These are phyloP conservation scores for Hemibagrus wyckioides DNA, from an alignment of 2,113 vertebrate species.

Conservation along the genomic window DNA sequence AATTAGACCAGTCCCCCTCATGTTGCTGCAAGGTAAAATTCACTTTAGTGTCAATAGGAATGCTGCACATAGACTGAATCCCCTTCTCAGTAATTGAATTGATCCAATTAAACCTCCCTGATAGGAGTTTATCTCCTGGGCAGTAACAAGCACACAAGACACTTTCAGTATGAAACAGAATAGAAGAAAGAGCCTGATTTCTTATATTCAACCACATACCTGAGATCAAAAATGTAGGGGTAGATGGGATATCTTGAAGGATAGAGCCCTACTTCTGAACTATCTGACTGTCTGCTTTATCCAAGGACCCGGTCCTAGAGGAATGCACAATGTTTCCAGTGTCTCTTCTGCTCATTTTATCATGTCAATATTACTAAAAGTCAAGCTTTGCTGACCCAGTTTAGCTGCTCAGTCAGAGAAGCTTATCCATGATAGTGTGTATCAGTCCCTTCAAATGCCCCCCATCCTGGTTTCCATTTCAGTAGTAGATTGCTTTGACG, in stretches of 20 bases:
- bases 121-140: constrained; percentile 49
- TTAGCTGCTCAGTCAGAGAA: constrained; percentile 40
- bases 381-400: constrained; percentile 46
- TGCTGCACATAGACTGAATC: constrained; percentile 37
- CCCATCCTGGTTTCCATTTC: constrained; percentile 38
- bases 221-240: constrained; percentile 20
- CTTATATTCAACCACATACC: background rate
- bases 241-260: background rate
- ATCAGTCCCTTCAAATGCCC: constrained; percentile 12
- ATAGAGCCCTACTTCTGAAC: constrained; percentile 5
- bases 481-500: constrained; percentile 23
- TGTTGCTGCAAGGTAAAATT: constrained; percentile 36
- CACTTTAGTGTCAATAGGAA: constrained; percentile 42
- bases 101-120: constrained; percentile 50
- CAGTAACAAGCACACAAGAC: constrained; percentile 46
- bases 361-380: constrained; percentile 30
- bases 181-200: background rate
- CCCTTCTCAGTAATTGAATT: constrained; percentile 50
- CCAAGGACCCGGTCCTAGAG: constrained; percentile 14
- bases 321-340: constrained; percentile 20
- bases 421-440: constrained; percentile 32
- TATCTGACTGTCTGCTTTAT: constrained; percentile 20
- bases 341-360: background rate
- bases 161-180: constrained; percentile 33
- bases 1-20: background rate